These are phyloP conservation scores for Meloidogyne hapla DNA, from an alignment of 1,140 invertebrate genomes.

Conservation along the genomic window DNA sequence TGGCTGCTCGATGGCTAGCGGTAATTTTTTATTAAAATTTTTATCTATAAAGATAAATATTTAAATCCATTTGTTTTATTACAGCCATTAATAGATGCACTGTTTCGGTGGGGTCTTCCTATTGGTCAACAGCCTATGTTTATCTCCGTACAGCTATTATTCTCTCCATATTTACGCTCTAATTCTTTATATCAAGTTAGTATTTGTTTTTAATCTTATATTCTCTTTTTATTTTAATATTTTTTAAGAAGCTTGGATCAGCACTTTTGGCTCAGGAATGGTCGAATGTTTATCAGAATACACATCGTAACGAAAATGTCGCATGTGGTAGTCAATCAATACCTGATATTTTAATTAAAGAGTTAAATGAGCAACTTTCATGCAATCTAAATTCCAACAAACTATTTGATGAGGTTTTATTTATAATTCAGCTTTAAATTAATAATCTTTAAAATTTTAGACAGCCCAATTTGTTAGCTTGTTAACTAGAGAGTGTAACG, in stretches of 20 bases:
- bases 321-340: background rate
- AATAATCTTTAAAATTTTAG: constrained; percentile 19
- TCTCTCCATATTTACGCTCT: constrained; percentile 49
- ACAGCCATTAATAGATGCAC: constrained; percentile 31
- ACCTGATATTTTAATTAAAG: background rate
- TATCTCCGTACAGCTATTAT: constrained; percentile 45
- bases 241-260: constrained; percentile 40
- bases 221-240: background rate
- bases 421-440: constrained; percentile 13
- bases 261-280: constrained; percentile 44
- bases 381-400: background rate
- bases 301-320: background rate
- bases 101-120: constrained; percentile 28
- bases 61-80: background rate
- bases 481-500: constrained; percentile 49
- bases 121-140: constrained; percentile 42
- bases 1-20: constrained; percentile 51
- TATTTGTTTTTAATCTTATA: no score
- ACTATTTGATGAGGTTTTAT: background rate
- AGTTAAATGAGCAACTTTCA: background rate
- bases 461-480: constrained; percentile 25
- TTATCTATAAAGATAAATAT: background rate
- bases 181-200: constrained; percentile 42
- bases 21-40: constrained; percentile 25
- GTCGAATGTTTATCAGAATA: constrained; percentile 25